Percentiles rank a stretch among this genome's conserved stretches.
phyloP scores from a whole-genome alignment of 2,888 invertebrate species.

The Diarsia dahlii region DNA sequence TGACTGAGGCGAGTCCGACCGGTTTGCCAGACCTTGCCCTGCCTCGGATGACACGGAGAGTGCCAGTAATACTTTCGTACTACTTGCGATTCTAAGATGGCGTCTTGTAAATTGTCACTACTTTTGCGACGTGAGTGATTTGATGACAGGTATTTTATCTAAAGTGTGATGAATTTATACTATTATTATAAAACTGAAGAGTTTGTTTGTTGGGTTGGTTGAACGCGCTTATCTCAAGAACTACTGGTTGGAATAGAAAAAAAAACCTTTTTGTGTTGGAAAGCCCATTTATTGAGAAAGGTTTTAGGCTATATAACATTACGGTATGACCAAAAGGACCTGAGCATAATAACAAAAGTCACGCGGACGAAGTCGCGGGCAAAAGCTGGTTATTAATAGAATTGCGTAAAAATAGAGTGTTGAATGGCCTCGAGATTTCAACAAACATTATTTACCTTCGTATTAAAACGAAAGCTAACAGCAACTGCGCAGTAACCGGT shows the following conservation, averaged over 20 bases:
- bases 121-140: neutral
- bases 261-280: too few relatives aligned
- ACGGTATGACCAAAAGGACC: too few relatives aligned
- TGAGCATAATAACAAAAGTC: too few relatives aligned
- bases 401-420: neutral
- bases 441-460: neutral
- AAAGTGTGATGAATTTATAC: neutral
- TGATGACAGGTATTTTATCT: neutral
- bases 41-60: slow-evolving; percentile 59
- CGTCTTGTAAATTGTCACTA: slow-evolving; percentile 34
- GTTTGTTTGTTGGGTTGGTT: too few relatives aligned
- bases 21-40: slow-evolving; percentile 60
- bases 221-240: too few relatives aligned
- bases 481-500: slow-evolving; percentile 19
- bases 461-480: slow-evolving; percentile 18
- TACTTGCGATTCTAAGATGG: slow-evolving; percentile 24
- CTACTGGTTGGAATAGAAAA: too few relatives aligned
- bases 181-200: too few relatives aligned
- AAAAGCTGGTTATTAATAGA: too few relatives aligned
- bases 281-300: too few relatives aligned
- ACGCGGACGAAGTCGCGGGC: too few relatives aligned
- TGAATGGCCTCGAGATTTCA: neutral
- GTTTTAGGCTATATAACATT: too few relatives aligned
- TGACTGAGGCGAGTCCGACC: slow-evolving; percentile 41
- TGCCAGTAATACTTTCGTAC: slow-evolving; percentile 55